A percentile compares a stretch with the other conserved stretches of the same genome.
Conservation (phyloP, 2,888 invertebrate species). For the Cotesia congregata region DNA sequence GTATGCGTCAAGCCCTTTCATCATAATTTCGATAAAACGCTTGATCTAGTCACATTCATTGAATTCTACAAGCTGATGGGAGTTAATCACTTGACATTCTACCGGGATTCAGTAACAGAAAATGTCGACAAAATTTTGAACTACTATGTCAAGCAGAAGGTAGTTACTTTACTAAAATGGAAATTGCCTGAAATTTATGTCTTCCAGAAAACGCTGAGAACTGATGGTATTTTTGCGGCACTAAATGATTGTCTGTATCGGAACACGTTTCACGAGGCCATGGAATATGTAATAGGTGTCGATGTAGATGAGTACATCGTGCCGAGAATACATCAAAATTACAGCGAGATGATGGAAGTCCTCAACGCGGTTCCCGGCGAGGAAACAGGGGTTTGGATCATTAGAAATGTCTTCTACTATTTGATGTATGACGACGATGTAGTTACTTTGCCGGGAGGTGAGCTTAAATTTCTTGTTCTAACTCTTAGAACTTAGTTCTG, state of each 20-base stretch:
- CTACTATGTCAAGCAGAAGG: conserved; percentile 62
- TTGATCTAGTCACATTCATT: conserved; percentile 71
- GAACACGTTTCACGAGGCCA: conserved; percentile 59
- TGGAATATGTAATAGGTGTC: conserved; percentile 56
- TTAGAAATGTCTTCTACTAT: conserved; percentile 72
- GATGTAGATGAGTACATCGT: conserved; percentile 66
- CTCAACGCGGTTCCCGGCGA: conserved; percentile 41
- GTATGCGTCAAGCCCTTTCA: conserved; percentile 71
- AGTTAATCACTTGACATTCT: conserved; percentile 71
- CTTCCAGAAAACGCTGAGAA: conserved; percentile 67
- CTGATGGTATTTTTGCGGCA: conserved; percentile 65
- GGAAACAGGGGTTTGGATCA: conserved; percentile 67
- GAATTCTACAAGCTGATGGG: conserved; percentile 72
- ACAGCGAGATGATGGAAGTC: conserved; percentile 61
- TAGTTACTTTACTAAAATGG: conserved; percentile 70
- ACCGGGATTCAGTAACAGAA: conserved; percentile 65
- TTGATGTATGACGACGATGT: conserved; percentile 70
- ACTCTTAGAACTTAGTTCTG: too few relatives aligned
- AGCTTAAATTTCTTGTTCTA: conserved; percentile 49
- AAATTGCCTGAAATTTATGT: conserved; percentile 56
- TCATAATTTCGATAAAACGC: conserved; percentile 66
- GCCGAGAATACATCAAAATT: conserved; percentile 55
- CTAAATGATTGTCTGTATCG: conserved; percentile 64
- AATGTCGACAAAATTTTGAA: conserved; percentile 66
- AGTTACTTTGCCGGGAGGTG: conserved; percentile 59